Evolutionary conservation across 2,113 vertebrate genomes (phyloP), one percentile per base, ranked within the genome.

Genomic region (Pelmatolapia mariae): DNA sequence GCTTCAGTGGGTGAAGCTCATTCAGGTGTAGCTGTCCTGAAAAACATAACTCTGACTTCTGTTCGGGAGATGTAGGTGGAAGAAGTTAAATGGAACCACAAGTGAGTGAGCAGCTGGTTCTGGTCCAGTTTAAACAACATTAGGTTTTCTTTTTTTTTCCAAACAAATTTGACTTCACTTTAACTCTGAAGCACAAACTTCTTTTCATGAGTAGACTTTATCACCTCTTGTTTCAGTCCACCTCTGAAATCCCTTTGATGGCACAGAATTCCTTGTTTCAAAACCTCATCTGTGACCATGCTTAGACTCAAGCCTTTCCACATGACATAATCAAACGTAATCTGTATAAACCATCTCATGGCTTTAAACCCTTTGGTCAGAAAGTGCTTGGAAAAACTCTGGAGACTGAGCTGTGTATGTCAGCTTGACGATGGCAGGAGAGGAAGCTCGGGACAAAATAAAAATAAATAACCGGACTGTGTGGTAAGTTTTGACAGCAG

Each of bases 181-280:
- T 29, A 29, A 18, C 71, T 76, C 15, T 29, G 43, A 76, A 50
- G 16, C 71, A 50, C 43, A 50, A 76, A 47, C 43, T 76, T 76
- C 4, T 15, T 73, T 45, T 26, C 38, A 73, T 22, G 7, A 40
- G n/a, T 43, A 71, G n/a, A 43, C 66, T 71, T 71, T 43, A 43
- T 40, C 38, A 26, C 8, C 15, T 73, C 40, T 26, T 45, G 22
- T 26, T 45, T 73, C 22, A 18, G 68, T 45, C 40, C 22, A 73
- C 9, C 68, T 45, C 38, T 26, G 68, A 43, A 71, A 71, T 43
- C 22, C 8, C 11, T 38, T 66, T 38, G 61, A 66, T 38, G 61
- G 6, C n/a, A 36, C 61, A 66, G 31, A 38, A 38, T 38, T 66
- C 4, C n/a, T 66, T 38, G 61, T n/a, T 66, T 66, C 16, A n/a